phyloP scores from a whole-genome alignment of 2,888 invertebrate species.

The Julus scanicus region DNA sequence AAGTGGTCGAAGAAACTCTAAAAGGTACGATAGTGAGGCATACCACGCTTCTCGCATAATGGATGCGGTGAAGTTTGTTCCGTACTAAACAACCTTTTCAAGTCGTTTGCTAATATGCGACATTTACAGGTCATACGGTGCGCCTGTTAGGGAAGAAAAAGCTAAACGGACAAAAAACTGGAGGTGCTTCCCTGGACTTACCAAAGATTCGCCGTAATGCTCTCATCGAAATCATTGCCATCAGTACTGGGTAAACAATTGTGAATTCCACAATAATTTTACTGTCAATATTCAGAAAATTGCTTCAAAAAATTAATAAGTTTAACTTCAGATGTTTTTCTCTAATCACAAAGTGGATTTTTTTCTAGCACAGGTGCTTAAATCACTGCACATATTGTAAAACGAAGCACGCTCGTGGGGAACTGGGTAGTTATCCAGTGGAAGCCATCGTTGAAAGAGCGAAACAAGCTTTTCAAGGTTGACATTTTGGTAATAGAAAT shows the following conservation, averaged over 20 bases:
- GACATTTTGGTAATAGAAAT: background rate
- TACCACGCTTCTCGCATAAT: background rate
- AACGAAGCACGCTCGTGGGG: slow-evolving; percentile 96
- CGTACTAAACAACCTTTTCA: background rate
- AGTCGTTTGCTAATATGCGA: background rate
- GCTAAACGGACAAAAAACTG: slow-evolving; percentile 77
- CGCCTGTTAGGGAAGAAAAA: slow-evolving; percentile 85
- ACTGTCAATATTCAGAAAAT: background rate
- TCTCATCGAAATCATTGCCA: slow-evolving; percentile 95
- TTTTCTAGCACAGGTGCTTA: slow-evolving; percentile 73
- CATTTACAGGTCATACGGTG: slow-evolving; percentile 75
- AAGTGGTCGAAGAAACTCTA: slow-evolving; percentile 97
- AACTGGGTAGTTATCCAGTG: slow-evolving; percentile 92
- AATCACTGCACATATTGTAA: slow-evolving; percentile 99
- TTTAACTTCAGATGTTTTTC: too few species aligned
- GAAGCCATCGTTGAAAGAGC: slow-evolving; percentile 90
- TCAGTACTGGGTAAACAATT: slow-evolving; percentile 80
- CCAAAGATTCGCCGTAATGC: slow-evolving; percentile 97
- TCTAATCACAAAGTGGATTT: background rate
- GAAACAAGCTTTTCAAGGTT: slow-evolving; percentile 76
- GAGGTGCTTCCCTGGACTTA: slow-evolving; percentile 85
- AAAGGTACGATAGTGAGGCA: slow-evolving; percentile 74
- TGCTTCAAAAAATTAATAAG: background rate
- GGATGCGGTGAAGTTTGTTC: background rate
- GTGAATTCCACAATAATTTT: background rate